Evolutionary conservation across 2,797 vertebrate genomes (phyloP), one percentile per base, ranked within the genome.

Genomic region (Micrastur ruficollis): DNA sequence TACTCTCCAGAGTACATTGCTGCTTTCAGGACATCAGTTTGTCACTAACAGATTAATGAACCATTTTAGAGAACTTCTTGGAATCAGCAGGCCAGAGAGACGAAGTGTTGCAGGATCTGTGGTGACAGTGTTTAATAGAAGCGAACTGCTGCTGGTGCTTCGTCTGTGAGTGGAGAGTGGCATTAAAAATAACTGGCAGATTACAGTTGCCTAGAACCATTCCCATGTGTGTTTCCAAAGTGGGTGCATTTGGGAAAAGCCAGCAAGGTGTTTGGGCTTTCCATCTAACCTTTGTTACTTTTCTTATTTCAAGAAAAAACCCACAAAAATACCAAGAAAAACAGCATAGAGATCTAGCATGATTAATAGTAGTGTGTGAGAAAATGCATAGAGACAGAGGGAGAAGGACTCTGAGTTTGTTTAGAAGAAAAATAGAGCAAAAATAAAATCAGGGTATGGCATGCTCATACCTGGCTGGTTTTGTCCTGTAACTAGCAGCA

Each of bases 21-120:
- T 79, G 29, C 62, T 92, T 85, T 53, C n/a, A 66, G 80, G 91
- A 63, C 90, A 84, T 90, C 73, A 18, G 80, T 96, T 96, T 97
- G 79, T 93, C 81, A 73, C 81, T 79, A 86, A 61, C 31, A 94
- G 74, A 91, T 90, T 96, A 97, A 96, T 72, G 94, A 87, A 61
- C 66, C 84, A 2, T 90, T 95, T 53, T 73, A 62, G 79, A 84
- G 90, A 95, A 89, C 68, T 71, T 73, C 68, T 71, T 73, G 29
- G 82, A 68, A 76, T 78, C 68, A 80, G 82, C 88, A 89, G 88
- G 78, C 65, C 72, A 53, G 61, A 81, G 90, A 85, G 95, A 67
- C 12, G 5, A 38, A 78, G 74, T 71, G 65, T 73, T 80, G 87
- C 87, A 94, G 93, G 29, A 40, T 86, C 90, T 67, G 71, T 58